Evolutionary conservation across 2,113 vertebrate species (phyloP), one percentile per base, ranked within the genome.

Genomic region (Vulpes vulpes): DNA sequence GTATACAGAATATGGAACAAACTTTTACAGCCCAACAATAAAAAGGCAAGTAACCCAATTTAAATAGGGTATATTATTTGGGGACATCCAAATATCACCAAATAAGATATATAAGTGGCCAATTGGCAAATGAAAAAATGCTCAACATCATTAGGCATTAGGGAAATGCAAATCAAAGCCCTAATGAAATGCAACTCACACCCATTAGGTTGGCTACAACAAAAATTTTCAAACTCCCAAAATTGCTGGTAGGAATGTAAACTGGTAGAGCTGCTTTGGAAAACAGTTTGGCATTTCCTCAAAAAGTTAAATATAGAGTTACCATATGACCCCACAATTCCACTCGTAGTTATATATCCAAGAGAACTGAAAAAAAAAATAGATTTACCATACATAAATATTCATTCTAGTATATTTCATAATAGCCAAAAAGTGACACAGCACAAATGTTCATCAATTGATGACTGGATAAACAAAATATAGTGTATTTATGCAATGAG

Each of bases 311-410:
- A 86, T 38, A 76, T 79, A 69, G 69, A 86, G 25, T 86, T 96
- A 69, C 71, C 57, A 38, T 38, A 71, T 55, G 69, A 64, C 25
- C n/a, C 38, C 71, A 11, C 23, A 74, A 81, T 85, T 91, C 81
- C 49, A 73, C 25, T 91, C 7, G 3, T 74, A 86, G n/a, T 65
- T 80, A n/a, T 38, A 74, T 60, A 81, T 20, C 2, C 87, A 91
- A 94, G 35, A 96, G 55, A 96, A 73, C 11, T 49, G 22, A 86
- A 64, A 85, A 86, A 64, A 35, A 85, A 89, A 55, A 89, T 51
- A 69, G 27, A 27, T 67, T 79, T 25, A 7, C 30, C 84, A 73
- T 30, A 78, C 51, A 35, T 95, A 30, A 86, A 55, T 86, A 49
- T 55, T 86, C 43, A 81, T 62, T 27, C 43, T 15, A 30, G 53